These are phyloP conservation scores for Danio tinwini DNA, from an alignment of 2,797 vertebrate species.

Conservation along the genomic window DNA sequence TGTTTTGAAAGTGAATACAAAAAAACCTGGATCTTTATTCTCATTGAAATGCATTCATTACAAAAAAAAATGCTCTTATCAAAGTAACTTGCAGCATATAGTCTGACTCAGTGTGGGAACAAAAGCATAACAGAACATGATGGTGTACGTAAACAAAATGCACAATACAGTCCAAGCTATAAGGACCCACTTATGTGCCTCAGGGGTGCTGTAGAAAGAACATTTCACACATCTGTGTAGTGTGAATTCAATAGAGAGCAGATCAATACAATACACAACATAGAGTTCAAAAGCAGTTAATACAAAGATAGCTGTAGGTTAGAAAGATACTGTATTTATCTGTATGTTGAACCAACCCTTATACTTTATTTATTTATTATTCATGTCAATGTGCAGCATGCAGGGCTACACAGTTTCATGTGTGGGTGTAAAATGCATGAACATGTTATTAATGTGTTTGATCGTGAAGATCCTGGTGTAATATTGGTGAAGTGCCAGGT, in stretches of 20 bases:
- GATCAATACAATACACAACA: constrained; percentile 11
- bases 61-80: too few relatives aligned
- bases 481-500: constrained; percentile 3
- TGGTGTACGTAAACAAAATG: background rate
- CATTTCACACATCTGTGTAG: background rate
- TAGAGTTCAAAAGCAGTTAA: background rate
- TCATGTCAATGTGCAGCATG: background rate
- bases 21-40: background rate
- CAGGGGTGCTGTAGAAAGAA: background rate
- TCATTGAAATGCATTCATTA: background rate
- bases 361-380: background rate
- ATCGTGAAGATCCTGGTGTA: constrained; percentile 17
- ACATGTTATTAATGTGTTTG: background rate
- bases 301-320: background rate
- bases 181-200: background rate
- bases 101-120: too few relatives aligned
- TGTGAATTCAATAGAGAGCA: constrained; percentile 10
- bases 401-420: background rate
- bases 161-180: background rate
- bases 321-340: background rate
- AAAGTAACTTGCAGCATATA: too few relatives aligned
- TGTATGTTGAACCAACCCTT: background rate
- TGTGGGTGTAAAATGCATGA: constrained; percentile 6
- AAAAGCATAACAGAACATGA: background rate
- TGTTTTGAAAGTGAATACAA: too few relatives aligned